phyloP scores from a whole-genome alignment of 2,797 vertebrate genomes.

The Dendrocincla tyrannina region DNA sequence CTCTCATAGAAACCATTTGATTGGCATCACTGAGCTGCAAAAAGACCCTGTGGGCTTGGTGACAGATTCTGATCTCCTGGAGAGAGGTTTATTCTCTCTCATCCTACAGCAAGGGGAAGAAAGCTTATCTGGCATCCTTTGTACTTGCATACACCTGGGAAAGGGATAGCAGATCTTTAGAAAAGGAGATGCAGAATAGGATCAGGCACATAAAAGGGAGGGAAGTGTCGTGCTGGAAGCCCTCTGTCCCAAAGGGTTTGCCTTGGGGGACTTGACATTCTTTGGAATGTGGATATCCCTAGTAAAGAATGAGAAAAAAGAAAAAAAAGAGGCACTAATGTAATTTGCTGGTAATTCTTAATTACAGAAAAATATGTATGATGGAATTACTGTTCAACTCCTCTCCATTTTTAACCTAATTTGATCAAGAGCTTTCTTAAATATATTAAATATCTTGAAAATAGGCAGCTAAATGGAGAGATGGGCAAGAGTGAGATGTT shows the following conservation, averaged over 20 bases:
- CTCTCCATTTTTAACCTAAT: neutral
- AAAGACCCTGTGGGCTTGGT: neutral
- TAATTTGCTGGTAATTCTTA: neutral
- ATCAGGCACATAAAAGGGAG: neutral
- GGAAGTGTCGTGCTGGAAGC: neutral
- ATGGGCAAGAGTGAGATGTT: neutral
- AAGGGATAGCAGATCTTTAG: neutral
- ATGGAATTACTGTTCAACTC: neutral
- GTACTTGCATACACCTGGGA: neutral
- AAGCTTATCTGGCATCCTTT: neutral
- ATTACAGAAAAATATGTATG: neutral
- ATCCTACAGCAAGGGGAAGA: neutral
- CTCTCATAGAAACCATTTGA: conserved; percentile 14
- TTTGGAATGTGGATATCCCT: neutral
- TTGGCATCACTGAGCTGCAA: neutral
- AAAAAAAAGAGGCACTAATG: neutral
- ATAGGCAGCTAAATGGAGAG: neutral
- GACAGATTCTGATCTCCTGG: neutral
- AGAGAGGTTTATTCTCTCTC: neutral
- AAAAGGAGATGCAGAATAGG: neutral
- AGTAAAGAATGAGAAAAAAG: neutral
- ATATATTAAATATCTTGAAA: neutral
- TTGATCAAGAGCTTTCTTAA: neutral
- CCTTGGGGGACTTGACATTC: neutral
- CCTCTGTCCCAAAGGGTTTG: neutral